These are phyloP conservation scores for Spodoptera exigua DNA, from an alignment of 2,888 invertebrate species.

Conservation along the genomic window DNA sequence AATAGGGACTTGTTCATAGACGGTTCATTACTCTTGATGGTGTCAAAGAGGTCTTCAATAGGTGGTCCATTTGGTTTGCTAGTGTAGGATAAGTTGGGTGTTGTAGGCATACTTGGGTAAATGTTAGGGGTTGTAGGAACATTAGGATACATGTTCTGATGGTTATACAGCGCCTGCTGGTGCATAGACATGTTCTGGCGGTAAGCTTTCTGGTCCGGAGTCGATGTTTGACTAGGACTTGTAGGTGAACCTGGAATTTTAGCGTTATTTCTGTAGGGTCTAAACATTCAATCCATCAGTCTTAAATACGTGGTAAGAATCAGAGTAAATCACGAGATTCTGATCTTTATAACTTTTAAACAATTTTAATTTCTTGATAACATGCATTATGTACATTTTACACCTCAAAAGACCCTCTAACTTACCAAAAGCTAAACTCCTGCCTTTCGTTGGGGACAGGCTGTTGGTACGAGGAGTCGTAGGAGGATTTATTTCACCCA, in stretches of 20 bases:
- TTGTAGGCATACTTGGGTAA: constrained; percentile 62
- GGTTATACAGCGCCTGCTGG: constrained; percentile 85
- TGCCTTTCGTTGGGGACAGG: constrained; percentile 89
- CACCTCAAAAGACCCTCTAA: no score
- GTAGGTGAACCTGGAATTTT: constrained; percentile 78
- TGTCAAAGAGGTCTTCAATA: constrained; percentile 92
- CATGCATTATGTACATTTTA: no score
- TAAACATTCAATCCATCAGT: no score
- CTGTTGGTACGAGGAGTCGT: constrained; percentile 89
- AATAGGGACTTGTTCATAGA: constrained; percentile 80
- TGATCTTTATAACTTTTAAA: no score
- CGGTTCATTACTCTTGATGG: constrained; percentile 86
- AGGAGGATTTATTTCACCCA: constrained; percentile 92
- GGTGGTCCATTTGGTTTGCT: constrained; percentile 91
- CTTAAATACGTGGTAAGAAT: not conserved
- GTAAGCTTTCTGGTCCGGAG: constrained; percentile 84
- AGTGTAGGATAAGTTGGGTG: constrained; percentile 80
- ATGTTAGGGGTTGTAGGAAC: constrained; percentile 70
- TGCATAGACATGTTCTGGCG: constrained; percentile 85
- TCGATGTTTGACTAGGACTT: constrained; percentile 82
- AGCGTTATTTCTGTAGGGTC: not conserved
- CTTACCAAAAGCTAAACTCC: constrained; percentile 89
- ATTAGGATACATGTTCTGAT: constrained; percentile 72
- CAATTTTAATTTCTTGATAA: no score
- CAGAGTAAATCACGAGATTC: not conserved